phyloP scores from a whole-genome alignment of 1,140 invertebrate species.

The Holcopasites calliopsidis region DNA sequence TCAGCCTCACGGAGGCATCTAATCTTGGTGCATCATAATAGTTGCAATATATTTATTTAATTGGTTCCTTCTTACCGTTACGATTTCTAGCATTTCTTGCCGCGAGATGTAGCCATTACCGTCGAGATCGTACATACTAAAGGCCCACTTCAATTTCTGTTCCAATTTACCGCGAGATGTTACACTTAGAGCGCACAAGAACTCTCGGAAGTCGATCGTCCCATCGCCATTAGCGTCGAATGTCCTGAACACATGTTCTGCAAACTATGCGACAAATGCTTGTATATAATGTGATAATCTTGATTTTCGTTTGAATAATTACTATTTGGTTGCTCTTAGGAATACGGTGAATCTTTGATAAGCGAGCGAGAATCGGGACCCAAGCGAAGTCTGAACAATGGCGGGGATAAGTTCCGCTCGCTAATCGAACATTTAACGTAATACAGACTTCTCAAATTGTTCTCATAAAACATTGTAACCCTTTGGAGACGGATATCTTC shows the following conservation, averaged over 20 bases:
- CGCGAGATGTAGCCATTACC: constrained; percentile 96
- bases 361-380: too few relatives aligned
- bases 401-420: too few relatives aligned
- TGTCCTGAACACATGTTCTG: constrained; percentile 98
- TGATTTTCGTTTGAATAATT: neutral
- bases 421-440: too few relatives aligned
- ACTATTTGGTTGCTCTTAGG: neutral
- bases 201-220: constrained; percentile 99
- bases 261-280: constrained; percentile 84
- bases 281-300: neutral
- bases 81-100: constrained; percentile 98
- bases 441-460: too few relatives aligned
- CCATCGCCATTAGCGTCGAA: constrained; percentile 99
- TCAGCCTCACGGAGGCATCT: too few relatives aligned
- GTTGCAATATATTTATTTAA: neutral
- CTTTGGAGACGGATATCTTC: too few relatives aligned
- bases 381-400: too few relatives aligned
- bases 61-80: constrained; percentile 86
- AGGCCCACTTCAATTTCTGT: constrained; percentile 98
- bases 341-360: too few relatives aligned
- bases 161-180: constrained; percentile 97
- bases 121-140: constrained; percentile 98
- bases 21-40: neutral
- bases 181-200: constrained; percentile 96
- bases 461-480: too few relatives aligned